These are phyloP conservation scores for Clunio marinus DNA, from an alignment of 2,888 invertebrate genomes.

Conservation along the genomic window DNA sequence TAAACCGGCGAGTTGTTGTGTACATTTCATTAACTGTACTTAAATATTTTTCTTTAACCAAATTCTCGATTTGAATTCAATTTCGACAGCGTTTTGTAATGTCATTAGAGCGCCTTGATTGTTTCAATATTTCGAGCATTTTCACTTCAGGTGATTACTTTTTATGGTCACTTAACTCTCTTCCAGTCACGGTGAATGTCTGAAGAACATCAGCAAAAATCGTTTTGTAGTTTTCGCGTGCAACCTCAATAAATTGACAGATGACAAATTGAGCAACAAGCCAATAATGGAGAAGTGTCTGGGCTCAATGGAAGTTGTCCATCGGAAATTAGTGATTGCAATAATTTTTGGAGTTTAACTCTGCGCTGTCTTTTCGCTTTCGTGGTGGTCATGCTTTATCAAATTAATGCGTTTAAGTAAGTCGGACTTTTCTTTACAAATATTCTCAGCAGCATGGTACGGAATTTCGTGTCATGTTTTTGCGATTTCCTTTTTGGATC, in stretches of 20 bases:
- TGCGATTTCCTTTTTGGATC: no score
- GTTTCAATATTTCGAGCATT: no score
- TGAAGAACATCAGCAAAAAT: neutral
- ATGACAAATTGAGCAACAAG: conserved; percentile 1
- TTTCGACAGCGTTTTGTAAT: neutral
- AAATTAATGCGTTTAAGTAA: neutral
- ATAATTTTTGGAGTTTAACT: no score
- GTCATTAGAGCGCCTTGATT: no score
- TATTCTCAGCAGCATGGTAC: neutral
- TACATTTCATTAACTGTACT: neutral
- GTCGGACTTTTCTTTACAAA: neutral
- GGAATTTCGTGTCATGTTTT: neutral
- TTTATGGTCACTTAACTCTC: no score
- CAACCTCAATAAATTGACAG: conserved; percentile 1
- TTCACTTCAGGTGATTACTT: no score
- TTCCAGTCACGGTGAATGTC: neutral
- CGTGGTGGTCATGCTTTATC: neutral
- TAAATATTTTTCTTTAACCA: neutral
- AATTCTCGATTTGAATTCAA: no score
- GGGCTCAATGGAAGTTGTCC: no score
- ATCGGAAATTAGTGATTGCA: neutral
- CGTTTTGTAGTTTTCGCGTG: neutral
- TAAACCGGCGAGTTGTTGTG: no score
- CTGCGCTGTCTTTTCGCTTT: neutral
- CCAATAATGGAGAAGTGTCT: neutral